These are phyloP conservation scores for Dinomys branickii DNA, from an alignment of 2,113 vertebrate genomes.

Conservation along the genomic window DNA sequence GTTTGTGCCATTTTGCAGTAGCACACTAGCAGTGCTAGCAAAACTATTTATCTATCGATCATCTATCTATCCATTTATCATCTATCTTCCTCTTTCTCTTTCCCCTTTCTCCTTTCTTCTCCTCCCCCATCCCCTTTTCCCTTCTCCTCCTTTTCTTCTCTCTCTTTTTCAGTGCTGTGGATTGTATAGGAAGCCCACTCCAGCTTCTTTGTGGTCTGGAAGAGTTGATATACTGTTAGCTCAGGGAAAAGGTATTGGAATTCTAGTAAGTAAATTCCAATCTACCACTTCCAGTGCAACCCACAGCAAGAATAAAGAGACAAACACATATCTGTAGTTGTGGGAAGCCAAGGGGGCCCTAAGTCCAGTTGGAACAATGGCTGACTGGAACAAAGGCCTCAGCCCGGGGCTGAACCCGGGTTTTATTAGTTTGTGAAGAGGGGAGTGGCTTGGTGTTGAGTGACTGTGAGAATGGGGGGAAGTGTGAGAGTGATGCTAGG, in stretches of 20 bases:
- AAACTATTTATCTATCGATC: not conserved
- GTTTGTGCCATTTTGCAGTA: not conserved
- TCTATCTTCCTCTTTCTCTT: not conserved
- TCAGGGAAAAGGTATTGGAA: not conserved
- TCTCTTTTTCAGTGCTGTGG: not conserved
- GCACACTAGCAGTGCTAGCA: not conserved
- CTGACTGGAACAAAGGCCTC: not conserved
- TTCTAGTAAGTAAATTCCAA: too few species aligned
- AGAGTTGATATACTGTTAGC: not conserved
- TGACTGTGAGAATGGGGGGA: not conserved
- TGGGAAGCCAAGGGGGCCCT: not conserved
- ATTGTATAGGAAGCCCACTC: too few species aligned
- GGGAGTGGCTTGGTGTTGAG: not conserved
- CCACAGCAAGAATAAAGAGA: too few species aligned
- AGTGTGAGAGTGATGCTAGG: not conserved
- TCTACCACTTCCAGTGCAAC: too few species aligned
- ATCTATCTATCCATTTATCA: too few species aligned
- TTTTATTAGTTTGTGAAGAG: too few species aligned
- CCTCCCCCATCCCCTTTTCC: not conserved
- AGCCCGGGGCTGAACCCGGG: too few species aligned
- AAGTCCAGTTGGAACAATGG: not conserved
- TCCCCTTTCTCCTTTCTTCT: not conserved
- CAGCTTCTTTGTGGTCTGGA: too few species aligned
- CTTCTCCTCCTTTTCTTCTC: not conserved
- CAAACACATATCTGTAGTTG: not conserved